Evolutionary conservation across 2,888 invertebrate genomes (phyloP).

Genomic region (Bibio marci): DNA sequence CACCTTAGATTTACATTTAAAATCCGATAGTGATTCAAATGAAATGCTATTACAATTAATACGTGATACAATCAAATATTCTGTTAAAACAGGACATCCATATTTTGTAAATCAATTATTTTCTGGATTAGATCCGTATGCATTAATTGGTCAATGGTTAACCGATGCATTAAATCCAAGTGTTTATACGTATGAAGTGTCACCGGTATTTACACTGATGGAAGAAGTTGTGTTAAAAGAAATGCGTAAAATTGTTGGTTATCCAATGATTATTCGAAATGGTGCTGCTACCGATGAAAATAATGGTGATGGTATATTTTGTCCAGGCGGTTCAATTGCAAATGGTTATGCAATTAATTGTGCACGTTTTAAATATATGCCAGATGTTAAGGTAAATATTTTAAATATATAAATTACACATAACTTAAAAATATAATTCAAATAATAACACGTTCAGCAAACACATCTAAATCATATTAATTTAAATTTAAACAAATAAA

Average conservation of each 20-base stretch:
- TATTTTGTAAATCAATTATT: conserved; percentile 80
- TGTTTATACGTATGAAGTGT: conserved; percentile 79
- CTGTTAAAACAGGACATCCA: conserved; percentile 80
- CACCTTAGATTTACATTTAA: conserved; percentile 47
- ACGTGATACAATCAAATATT: conserved; percentile 59
- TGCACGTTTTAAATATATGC: conserved; percentile 53
- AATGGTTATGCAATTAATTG: conserved; percentile 85
- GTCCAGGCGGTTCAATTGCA: conserved; percentile 78
- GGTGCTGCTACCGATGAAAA: conserved; percentile 58
- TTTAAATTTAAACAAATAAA: too few relatives aligned
- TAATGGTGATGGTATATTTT: conserved; percentile 71
- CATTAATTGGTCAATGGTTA: conserved; percentile 67
- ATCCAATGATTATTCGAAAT: conserved; percentile 34
- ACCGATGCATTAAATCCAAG: conserved; percentile 75
- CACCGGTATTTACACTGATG: conserved; percentile 76
- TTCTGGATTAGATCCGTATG: conserved; percentile 71
- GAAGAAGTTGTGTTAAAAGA: conserved; percentile 55
- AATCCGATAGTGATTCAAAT: conserved; percentile 40
- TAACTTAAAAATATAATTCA: too few relatives aligned
- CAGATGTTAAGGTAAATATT: conserved; percentile 51
- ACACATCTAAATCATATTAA: too few relatives aligned
- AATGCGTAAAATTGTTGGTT: too few relatives aligned
- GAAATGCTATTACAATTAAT: conserved; percentile 48
- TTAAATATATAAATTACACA: too few relatives aligned
- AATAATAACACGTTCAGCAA: too few relatives aligned